phyloP scores from a whole-genome alignment of 2,113 vertebrate species.

The Trinectes maculatus region DNA sequence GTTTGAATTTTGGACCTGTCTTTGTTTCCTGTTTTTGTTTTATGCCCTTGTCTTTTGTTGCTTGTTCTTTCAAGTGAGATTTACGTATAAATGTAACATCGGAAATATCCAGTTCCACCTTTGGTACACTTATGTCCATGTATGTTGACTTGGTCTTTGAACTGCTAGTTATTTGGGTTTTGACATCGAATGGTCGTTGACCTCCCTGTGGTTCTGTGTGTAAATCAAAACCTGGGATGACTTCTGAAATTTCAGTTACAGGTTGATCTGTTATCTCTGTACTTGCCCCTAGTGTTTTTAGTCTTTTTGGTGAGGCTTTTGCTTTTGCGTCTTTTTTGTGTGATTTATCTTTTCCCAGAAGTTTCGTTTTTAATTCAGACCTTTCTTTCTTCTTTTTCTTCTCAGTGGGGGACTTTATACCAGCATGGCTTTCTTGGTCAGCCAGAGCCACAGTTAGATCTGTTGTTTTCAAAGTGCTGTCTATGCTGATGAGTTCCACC shows the following conservation, averaged over 20 bases:
- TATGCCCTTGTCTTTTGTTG: conserved; percentile 41
- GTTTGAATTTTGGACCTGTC: conserved; percentile 61
- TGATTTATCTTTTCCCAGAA: conserved; percentile 73
- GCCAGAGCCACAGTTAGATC: conserved; percentile 66
- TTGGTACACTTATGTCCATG: conserved; percentile 49
- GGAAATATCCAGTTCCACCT: conserved; percentile 63
- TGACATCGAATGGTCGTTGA: conserved; percentile 42
- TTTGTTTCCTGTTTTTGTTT: conserved; percentile 53
- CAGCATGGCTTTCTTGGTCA: conserved; percentile 43
- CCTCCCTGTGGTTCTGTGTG: conserved; percentile 34
- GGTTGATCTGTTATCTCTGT: conserved; percentile 61
- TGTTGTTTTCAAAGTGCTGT: conserved; percentile 77
- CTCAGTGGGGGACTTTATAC: conserved; percentile 59
- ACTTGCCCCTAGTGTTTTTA: conserved; percentile 71
- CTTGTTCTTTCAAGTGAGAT: conserved; percentile 67
- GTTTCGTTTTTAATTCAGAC: conserved; percentile 79
- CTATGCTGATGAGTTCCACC: conserved; percentile 73
- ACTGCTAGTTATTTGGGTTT: conserved; percentile 27
- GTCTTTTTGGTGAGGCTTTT: conserved; percentile 68
- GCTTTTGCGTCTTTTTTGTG: conserved; percentile 65
- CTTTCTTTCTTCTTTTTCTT: conserved; percentile 76
- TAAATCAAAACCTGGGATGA: conserved; percentile 38
- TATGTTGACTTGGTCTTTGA: conserved; percentile 32
- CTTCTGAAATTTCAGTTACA: conserved; percentile 36
- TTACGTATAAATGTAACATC: conserved; percentile 44